A percentile compares a stretch with the other conserved stretches of the same genome.
These are phyloP conservation scores for Cyanoramphus novaezelandiae DNA, from an alignment of 2,113 vertebrate genomes.

Conservation along the genomic window DNA sequence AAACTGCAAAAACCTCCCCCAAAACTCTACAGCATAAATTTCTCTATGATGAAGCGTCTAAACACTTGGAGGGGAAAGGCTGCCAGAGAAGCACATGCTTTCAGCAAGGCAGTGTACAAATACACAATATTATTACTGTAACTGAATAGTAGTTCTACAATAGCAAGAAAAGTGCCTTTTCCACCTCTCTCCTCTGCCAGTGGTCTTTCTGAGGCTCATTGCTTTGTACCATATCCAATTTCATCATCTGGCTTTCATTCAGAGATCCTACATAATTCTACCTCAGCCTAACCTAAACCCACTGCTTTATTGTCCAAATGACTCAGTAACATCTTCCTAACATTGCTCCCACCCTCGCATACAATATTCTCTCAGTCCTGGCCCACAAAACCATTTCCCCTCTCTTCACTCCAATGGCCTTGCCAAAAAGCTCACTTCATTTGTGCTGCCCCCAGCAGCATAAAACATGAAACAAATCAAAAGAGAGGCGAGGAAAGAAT, in stretches of 20 bases:
- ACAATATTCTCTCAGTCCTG: neutral
- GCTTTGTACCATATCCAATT: neutral
- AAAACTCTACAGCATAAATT: neutral
- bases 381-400: neutral
- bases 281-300: neutral
- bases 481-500: neutral
- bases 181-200: neutral
- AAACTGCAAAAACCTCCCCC: neutral
- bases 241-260: conserved; percentile 22
- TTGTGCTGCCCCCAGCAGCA: neutral
- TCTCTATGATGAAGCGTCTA: neutral
- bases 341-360: accelerated
- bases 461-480: neutral
- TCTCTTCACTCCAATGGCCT: neutral
- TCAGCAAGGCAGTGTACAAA: neutral
- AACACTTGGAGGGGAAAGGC: neutral
- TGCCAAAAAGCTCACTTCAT: conserved; percentile 20
- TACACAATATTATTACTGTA: accelerated
- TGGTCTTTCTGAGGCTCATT: neutral
- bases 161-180: neutral
- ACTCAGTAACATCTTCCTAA: neutral
- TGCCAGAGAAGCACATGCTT: neutral
- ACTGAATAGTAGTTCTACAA: neutral
- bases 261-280: neutral
- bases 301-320: neutral